Evolutionary conservation across 1,140 invertebrate species (phyloP).

Genomic region (Drosophila prosaltans): DNA sequence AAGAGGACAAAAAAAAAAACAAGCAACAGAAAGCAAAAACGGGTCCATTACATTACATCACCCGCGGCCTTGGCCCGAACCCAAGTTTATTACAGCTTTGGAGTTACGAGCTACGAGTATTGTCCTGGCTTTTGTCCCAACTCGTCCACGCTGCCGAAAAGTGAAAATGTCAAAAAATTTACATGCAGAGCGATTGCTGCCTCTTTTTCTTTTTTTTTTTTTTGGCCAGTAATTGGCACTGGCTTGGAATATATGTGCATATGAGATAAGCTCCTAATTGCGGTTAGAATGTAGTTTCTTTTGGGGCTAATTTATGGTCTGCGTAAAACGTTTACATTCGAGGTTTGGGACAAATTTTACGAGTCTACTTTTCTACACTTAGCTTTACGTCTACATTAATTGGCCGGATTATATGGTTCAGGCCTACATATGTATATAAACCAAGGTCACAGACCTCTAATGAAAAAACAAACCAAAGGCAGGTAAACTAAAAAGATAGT

Average conservation of each 20-base stretch:
- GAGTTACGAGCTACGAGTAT: constrained; percentile 37
- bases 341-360: not conserved
- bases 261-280: constrained; percentile 54
- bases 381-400: not conserved
- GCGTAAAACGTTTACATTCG: constrained; percentile 12
- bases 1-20: not conserved
- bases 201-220: constrained; percentile 2
- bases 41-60: not conserved
- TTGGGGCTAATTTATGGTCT: constrained; percentile 29
- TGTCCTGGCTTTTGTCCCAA: constrained; percentile 24
- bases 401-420: constrained; percentile 3
- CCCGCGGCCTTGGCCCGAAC: constrained; percentile 40
- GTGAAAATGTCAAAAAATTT: constrained; percentile 61
- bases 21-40: not conserved
- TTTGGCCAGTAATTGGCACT: constrained; percentile 42
- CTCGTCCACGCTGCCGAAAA: constrained; percentile 26
- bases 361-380: not conserved
- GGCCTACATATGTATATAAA: not conserved
- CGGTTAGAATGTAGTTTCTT: constrained; percentile 35
- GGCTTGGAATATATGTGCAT: constrained; percentile 43
- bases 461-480: not conserved
- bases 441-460: not conserved
- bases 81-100: constrained; percentile 51
- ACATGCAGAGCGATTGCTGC: constrained; percentile 36
- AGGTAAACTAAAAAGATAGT: not conserved